Percentiles rank a stretch among this genome's conserved stretches.
Conservation (phyloP, 2,888 invertebrate genomes). For the Andrena bucephala region DNA sequence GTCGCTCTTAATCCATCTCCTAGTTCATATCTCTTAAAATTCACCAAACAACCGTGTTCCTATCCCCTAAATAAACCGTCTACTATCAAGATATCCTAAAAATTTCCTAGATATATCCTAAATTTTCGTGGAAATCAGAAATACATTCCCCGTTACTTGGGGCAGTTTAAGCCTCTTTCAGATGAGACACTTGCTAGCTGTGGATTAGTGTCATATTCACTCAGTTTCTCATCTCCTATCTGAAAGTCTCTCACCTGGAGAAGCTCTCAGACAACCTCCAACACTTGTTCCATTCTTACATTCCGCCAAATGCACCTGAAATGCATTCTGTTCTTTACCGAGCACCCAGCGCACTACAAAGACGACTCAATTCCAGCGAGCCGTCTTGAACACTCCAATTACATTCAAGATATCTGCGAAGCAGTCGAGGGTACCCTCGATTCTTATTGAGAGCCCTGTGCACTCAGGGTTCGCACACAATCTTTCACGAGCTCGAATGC, state of each 20-base stretch:
- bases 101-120: background rate
- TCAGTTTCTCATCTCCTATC: background rate
- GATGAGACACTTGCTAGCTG: background rate
- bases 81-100: background rate
- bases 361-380: constrained; percentile 7
- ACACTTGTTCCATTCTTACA: background rate
- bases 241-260: background rate
- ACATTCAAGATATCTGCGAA: constrained; percentile 27
- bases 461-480: constrained; percentile 9
- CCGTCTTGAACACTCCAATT: constrained; percentile 38
- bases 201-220: background rate
- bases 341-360: background rate
- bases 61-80: too few species aligned
- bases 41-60: too few species aligned
- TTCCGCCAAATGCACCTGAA: background rate
- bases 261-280: background rate
- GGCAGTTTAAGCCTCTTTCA: background rate
- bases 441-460: constrained; percentile 9
- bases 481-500: constrained; percentile 30
- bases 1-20: background rate
- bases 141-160: background rate
- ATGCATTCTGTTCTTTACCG: background rate
- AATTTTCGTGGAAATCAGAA: background rate
- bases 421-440: constrained; percentile 12
- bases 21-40: too few species aligned